Percentiles rank a stretch among this genome's conserved stretches.
Conservation (phyloP, 2,888 invertebrate genomes). For the Tupiocoris notatus region DNA sequence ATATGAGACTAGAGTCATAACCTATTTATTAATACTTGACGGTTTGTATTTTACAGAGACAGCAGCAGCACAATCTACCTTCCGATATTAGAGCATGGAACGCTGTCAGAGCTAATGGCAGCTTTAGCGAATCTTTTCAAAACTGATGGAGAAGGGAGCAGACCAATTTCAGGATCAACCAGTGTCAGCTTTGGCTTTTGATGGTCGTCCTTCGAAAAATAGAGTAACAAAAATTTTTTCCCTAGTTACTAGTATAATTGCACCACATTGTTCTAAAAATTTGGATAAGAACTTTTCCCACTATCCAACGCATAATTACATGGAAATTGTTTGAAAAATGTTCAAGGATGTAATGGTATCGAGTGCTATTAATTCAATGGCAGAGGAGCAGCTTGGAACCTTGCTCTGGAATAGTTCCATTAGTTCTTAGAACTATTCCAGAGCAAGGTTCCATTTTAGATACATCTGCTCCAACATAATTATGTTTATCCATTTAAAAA, state of each 20-base stretch:
- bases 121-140: conserved; percentile 66
- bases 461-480: too few species aligned
- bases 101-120: conserved; percentile 76
- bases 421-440: too few species aligned
- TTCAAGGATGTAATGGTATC: too few species aligned
- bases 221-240: neutral
- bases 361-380: too few species aligned
- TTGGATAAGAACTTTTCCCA: too few species aligned
- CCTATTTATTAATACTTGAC: neutral
- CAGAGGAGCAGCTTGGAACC: too few species aligned
- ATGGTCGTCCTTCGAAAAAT: too few species aligned
- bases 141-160: conserved; percentile 66
- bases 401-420: too few species aligned
- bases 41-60: neutral
- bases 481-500: too few species aligned
- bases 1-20: neutral
- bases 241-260: neutral
- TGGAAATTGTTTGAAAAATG: too few species aligned
- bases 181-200: conserved; percentile 57
- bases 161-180: conserved; percentile 61
- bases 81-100: conserved; percentile 73
- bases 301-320: too few species aligned
- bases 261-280: neutral
- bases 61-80: conserved; percentile 57
- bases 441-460: too few species aligned